Evolutionary conservation across 2,888 invertebrate species (phyloP), one percentile per base, ranked within the genome.

Genomic region (Lasioglossum lativentre): DNA sequence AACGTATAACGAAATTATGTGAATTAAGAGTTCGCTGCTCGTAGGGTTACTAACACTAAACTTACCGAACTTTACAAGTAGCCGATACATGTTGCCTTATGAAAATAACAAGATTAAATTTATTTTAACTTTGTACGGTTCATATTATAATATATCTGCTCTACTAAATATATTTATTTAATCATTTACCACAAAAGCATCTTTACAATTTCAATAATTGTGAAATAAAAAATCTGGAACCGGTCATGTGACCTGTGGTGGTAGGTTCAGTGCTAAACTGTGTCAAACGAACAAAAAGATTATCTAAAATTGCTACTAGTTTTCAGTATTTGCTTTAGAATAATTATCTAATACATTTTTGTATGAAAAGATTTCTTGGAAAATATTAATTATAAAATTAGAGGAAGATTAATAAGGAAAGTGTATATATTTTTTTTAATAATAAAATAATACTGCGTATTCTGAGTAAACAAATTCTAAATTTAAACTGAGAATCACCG

Each of bases 11-110:
- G 40, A 52, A 52, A 59, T 72, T 30, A n/a, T 23, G 47, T 72
- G 47, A 76, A 76, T 56, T 74, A 79, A 30, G 47, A 45, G 40
- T 47, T 19, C 38, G 19, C 34, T 47, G 30, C 45, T 82, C 38
- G 47, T 75, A 47, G 3, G 19, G 1, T 68, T 68, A n/a, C n/a
- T 5, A 4, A 40, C 40, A 40, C 10, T 8, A 40, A 40, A 40
- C 12, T 10, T 10, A 40, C 10, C 40, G 40, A 40, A 10, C 40
- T 40, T 40, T 40, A 1, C 0, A 2, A 10, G 40, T 40, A 40
- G n/a, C 10, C 40, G 10, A 10, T 12, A 40, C 40, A 40, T 10
- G 40, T 40, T 40, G 40, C 10, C 40, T 10, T 40, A 40, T 10
- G 40, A 40, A 40, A 40, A 40, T 40, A n/a, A 40, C 40, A 10